These are phyloP conservation scores for Darwinula stevensoni DNA, from an alignment of 2,888 invertebrate genomes.

Conservation along the genomic window DNA sequence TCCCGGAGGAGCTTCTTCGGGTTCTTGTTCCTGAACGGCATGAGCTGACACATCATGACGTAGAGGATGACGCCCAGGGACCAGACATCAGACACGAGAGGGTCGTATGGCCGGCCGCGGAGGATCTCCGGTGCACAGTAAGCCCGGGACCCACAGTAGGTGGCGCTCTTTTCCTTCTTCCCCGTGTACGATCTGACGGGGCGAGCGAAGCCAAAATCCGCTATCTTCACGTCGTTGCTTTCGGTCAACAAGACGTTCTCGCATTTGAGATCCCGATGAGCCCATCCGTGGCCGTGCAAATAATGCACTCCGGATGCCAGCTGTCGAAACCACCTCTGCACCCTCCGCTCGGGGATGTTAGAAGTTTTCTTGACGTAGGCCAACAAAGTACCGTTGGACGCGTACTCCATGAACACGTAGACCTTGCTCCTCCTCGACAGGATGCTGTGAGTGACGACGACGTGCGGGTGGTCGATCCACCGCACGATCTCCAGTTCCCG, in stretches of 20 bases:
- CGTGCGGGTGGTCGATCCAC: slow-evolving; percentile 42
- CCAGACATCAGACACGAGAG: slow-evolving; percentile 46
- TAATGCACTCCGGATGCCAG: slow-evolving; percentile 41
- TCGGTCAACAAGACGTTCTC: slow-evolving; percentile 42
- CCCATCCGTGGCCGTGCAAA: slow-evolving; percentile 37
- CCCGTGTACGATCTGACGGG: slow-evolving; percentile 34
- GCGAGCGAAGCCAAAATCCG: slow-evolving; percentile 57
- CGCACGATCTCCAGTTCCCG: slow-evolving; percentile 46
- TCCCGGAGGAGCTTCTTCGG: slow-evolving; percentile 47
- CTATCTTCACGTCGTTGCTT: slow-evolving; percentile 54
- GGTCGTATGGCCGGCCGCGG: slow-evolving; percentile 39
- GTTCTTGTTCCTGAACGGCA: slow-evolving; percentile 47
- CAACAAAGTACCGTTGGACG: slow-evolving; percentile 46
- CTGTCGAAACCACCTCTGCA: slow-evolving; percentile 37
- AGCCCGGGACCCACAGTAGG: slow-evolving; percentile 60
- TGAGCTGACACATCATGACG: no score
- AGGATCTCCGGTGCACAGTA: slow-evolving; percentile 66
- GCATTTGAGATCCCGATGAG: slow-evolving; percentile 54
- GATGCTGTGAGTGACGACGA: slow-evolving; percentile 42
- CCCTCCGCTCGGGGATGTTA: slow-evolving; percentile 31
- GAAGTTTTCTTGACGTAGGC: slow-evolving; percentile 38
- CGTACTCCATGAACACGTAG: slow-evolving; percentile 45
- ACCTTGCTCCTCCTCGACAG: slow-evolving; percentile 39
- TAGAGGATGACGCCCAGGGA: no score
- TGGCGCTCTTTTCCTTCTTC: slow-evolving; percentile 40